phyloP scores from a whole-genome alignment of 2,797 vertebrate species.

The Crocidura indochinensis region DNA sequence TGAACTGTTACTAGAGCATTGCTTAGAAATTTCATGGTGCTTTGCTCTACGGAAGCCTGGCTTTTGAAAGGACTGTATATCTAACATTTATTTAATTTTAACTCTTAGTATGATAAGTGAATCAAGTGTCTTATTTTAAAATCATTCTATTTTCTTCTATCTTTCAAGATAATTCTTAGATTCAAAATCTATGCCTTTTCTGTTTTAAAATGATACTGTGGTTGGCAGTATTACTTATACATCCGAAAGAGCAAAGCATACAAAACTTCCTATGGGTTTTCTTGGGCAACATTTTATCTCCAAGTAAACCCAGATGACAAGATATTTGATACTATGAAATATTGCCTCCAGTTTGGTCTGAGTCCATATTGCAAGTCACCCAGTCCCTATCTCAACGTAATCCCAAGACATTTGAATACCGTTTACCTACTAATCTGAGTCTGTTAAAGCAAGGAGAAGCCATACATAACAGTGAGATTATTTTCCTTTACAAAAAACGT shows the following conservation, averaged over 20 bases:
- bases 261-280: background rate
- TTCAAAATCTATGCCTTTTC: background rate
- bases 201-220: background rate
- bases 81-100: background rate
- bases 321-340: background rate
- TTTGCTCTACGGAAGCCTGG: background rate
- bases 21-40: background rate
- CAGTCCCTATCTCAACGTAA: background rate
- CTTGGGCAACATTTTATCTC: background rate
- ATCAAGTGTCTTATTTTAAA: background rate
- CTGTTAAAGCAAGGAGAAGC: background rate
- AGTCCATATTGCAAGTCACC: background rate
- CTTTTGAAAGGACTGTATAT: background rate
- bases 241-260: background rate
- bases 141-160: background rate
- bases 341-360: background rate
- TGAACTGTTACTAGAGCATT: background rate
- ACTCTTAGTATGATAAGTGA: background rate
- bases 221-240: background rate
- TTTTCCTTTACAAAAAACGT: background rate
- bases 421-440: background rate
- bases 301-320: background rate
- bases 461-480: background rate
- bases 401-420: background rate
- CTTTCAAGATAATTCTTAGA: slow-evolving; percentile 14